A percentile compares a stretch with the other conserved stretches of the same genome.
Conservation (phyloP, 2,113 vertebrate species). For the Struthidea cinerea region DNA sequence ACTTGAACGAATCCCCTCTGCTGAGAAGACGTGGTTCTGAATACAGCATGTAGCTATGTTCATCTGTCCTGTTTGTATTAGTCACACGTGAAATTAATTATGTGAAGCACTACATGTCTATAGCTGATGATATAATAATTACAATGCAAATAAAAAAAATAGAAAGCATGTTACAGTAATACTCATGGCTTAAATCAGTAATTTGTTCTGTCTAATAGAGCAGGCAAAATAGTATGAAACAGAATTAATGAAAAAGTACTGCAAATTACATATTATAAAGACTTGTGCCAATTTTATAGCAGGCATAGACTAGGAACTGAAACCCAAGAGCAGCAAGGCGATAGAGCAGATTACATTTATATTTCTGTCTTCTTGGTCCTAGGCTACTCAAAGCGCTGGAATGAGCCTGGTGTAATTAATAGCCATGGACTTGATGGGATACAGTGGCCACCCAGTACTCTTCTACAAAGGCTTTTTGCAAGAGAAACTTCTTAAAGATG, state of each 20-base stretch:
- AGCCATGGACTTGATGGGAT: neutral
- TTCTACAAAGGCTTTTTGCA: neutral
- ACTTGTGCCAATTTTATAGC: neutral
- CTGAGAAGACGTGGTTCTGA: neutral
- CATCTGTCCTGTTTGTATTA: neutral
- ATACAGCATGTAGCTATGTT: neutral
- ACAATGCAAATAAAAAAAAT: neutral
- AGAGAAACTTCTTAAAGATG: neutral
- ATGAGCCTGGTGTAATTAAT: neutral
- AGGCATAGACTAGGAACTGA: neutral
- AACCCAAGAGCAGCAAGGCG: neutral
- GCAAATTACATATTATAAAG: neutral
- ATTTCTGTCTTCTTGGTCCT: neutral
- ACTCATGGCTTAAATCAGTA: neutral
- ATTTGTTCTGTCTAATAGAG: slow-evolving; percentile 2
- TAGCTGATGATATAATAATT: neutral
- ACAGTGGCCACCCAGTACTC: neutral
- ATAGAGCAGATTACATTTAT: neutral
- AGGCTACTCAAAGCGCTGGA: neutral
- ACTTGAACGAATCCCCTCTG: neutral
- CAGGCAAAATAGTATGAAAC: neutral
- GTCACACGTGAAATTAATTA: neutral
- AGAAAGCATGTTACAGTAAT: neutral
- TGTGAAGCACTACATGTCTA: neutral
- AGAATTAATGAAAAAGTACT: neutral